phyloP scores from a whole-genome alignment of 2,113 vertebrate species.

The Aspidoscelis tigris region DNA sequence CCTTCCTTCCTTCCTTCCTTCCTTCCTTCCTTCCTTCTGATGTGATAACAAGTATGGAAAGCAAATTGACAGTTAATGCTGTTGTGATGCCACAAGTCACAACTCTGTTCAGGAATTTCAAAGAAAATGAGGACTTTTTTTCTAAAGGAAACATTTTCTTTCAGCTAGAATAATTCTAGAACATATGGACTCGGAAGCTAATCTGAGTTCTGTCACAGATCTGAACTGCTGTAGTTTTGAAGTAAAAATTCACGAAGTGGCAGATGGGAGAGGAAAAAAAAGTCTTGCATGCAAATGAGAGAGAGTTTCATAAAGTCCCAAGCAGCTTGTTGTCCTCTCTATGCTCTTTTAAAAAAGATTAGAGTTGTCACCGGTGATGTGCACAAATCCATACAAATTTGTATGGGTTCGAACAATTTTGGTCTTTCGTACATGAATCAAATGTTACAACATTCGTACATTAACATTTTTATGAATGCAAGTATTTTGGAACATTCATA shows the following conservation, averaged over 20 bases:
- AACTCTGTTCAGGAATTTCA: neutral
- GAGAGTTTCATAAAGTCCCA: neutral
- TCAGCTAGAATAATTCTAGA: too few relatives aligned
- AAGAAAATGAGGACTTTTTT: too few relatives aligned
- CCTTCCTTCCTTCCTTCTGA: neutral
- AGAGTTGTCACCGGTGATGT: neutral
- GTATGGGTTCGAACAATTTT: too few relatives aligned
- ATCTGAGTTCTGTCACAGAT: neutral
- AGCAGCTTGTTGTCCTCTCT: neutral
- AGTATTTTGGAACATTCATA: too few relatives aligned
- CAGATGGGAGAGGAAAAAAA: neutral
- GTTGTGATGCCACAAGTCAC: neutral
- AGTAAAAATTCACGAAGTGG: neutral
- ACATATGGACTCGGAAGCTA: neutral
- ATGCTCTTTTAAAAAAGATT: neutral
- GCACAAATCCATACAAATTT: too few relatives aligned
- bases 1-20: neutral
- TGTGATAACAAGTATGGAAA: neutral
- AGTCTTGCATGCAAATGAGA: neutral
- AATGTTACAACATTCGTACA: too few relatives aligned
- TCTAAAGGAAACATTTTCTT: too few relatives aligned
- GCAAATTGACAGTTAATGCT: neutral
- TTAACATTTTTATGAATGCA: too few relatives aligned
- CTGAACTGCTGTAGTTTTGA: constrained; percentile 17
- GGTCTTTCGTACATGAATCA: too few relatives aligned